Conservation (phyloP, 1,140 invertebrate genomes). For the Aplysia californica region DNA sequence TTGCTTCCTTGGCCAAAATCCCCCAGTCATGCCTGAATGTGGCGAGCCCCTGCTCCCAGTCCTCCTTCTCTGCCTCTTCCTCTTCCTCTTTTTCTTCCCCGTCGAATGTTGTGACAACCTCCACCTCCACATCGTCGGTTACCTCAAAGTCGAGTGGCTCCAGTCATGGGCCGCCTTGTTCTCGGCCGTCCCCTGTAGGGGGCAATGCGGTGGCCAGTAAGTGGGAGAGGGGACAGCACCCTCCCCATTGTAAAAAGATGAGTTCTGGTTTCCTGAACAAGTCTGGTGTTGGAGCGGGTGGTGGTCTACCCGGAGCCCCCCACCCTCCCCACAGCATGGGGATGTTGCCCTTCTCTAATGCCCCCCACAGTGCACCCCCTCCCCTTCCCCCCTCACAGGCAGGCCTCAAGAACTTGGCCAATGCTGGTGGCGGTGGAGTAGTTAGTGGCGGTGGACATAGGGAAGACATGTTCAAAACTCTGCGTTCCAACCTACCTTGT, state of each 20-base stretch:
- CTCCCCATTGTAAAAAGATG: not conserved
- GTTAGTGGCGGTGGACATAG: too few relatives aligned
- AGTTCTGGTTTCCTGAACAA: too few relatives aligned
- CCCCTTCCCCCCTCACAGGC: not conserved
- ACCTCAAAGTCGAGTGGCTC: not conserved
- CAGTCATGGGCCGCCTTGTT: constrained; percentile 45
- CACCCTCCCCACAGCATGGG: not conserved
- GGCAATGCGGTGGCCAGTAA: constrained; percentile 44
- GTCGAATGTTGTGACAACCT: too few relatives aligned
- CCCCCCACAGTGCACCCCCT: not conserved
- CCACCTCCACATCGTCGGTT: not conserved
- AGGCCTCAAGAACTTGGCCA: not conserved
- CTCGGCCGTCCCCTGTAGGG: constrained; percentile 53
- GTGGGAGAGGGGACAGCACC: constrained; percentile 18
- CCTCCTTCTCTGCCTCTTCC: not conserved
- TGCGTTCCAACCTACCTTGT: too few relatives aligned
- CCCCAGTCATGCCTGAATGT: constrained; percentile 28
- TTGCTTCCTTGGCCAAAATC: constrained; percentile 23
- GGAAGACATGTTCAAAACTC: too few relatives aligned
- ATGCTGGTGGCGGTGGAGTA: too few relatives aligned
- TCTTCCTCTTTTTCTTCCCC: not conserved
- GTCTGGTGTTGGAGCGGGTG: too few relatives aligned
- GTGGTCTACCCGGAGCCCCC: not conserved
- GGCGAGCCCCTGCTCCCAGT: not conserved
- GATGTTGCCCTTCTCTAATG: not conserved